Base-by-base conservation (phyloP, 1,140 invertebrate genomes). In the Metaphire vulgaris region DNA sequence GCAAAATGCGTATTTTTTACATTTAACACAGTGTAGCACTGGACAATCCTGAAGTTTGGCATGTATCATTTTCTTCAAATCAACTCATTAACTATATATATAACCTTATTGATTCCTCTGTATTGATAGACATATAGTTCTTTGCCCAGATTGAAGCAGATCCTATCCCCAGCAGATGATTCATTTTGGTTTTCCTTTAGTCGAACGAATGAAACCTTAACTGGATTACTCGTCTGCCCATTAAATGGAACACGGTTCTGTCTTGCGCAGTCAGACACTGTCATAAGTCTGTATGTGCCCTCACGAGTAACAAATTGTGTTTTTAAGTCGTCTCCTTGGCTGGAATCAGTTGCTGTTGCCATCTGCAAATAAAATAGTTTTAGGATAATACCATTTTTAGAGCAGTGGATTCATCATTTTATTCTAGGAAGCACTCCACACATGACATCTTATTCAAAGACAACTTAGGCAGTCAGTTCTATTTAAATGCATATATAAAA, bases 61-160 rank as follows among this genome's bases (percentile, higher is more conserved):
- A n/a, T n/a, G n/a, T n/a, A n/a, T n/a, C n/a, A n/a, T n/a, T n/a
- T n/a, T n/a, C n/a, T n/a, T n/a, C n/a, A n/a, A n/a, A n/a, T n/a
- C n/a, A n/a, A n/a, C n/a, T n/a, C n/a, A n/a, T n/a, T n/a, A n/a
- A n/a, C n/a, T n/a, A n/a, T n/a, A n/a, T n/a, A n/a, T n/a, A n/a
- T n/a, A n/a, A 95, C 93, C 91, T 97, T 97, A 87, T 94, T 95
- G 79, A 95, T 90, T 74, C 95, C 96, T 87, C 93, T 93, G 87
- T 97, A 99, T 79, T 94, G 92, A 88, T 97, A 99, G 82, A 99
- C 92, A 89, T 95, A 98, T 14, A 99, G 89, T 87, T 99, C 97
- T 83, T 95, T 92, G 75, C 96, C 97, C 85, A 96, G 92, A 88
- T 98, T 99, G 87, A 98, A 97, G 88, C 96, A 98, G 86, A 99